These are phyloP conservation scores for Gibbula magus DNA, from an alignment of 2,888 invertebrate genomes.

Conservation along the genomic window DNA sequence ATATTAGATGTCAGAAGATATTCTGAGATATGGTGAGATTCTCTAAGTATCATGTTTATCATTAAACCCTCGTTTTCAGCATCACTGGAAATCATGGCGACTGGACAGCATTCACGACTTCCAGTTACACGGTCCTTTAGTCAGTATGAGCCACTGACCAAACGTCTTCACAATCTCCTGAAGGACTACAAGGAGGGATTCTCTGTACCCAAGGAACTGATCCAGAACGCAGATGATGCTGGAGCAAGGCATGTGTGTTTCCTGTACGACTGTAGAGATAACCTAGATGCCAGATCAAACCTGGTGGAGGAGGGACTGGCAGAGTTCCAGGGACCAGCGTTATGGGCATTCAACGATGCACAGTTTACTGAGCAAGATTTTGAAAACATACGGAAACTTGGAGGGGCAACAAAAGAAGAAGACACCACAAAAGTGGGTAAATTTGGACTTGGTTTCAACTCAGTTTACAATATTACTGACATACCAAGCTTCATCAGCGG, in stretches of 20 bases:
- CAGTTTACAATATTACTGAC: conserved; percentile 71
- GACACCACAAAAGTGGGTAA: conserved; percentile 67
- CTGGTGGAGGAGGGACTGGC: conserved; percentile 65
- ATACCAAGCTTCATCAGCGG: conserved; percentile 70
- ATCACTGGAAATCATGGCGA: neutral
- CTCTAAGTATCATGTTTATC: too few species aligned
- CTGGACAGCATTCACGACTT: neutral
- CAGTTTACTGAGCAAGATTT: conserved; percentile 69
- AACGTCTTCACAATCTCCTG: conserved; percentile 51
- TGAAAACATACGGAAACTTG: conserved; percentile 67
- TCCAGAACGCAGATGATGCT: conserved; percentile 71
- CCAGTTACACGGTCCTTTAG: conserved; percentile 20
- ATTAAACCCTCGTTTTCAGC: too few species aligned
- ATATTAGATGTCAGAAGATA: too few species aligned
- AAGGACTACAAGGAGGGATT: conserved; percentile 65
- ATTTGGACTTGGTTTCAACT: conserved; percentile 72
- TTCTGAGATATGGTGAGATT: too few species aligned
- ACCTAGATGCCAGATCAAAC: conserved; percentile 48
- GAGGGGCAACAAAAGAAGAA: conserved; percentile 66
- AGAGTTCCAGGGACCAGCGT: conserved; percentile 70
- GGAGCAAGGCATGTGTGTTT: conserved; percentile 56
- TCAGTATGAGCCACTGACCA: conserved; percentile 61
- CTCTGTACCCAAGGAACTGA: conserved; percentile 65
- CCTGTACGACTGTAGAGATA: conserved; percentile 66
- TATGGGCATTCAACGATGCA: conserved; percentile 71